Evolutionary conservation across 2,888 invertebrate genomes (phyloP).

Genomic region (Ormyrus rosae): DNA sequence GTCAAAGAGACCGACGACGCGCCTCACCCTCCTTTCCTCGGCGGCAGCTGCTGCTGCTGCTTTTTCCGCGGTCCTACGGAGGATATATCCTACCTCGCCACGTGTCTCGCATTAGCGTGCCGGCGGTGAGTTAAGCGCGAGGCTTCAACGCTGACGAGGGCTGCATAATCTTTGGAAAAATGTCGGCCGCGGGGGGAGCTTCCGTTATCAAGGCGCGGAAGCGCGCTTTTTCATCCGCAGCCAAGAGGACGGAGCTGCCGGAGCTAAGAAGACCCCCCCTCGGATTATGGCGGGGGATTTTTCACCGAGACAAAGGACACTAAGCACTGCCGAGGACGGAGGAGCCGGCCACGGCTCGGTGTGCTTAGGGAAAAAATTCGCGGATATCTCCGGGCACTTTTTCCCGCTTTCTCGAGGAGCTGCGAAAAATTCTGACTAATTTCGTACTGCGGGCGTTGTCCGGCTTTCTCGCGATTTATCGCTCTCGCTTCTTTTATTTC

Average conservation of each 20-base stretch:
- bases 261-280: no score
- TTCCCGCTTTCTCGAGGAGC: not conserved
- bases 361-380: constrained; percentile 24
- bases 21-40: not conserved
- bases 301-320: constrained; percentile 29
- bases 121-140: not conserved
- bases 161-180: constrained; percentile 44
- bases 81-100: not conserved
- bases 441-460: not conserved
- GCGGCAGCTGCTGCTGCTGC: no score
- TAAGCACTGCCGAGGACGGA: constrained; percentile 5
- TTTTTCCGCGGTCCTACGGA: no score
- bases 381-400: constrained; percentile 8
- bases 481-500: no score
- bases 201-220: constrained; percentile 26
- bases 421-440: not conserved
- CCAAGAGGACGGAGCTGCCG: no score
- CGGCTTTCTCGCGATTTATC: no score
- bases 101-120: constrained; percentile 25
- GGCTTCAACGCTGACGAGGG: not conserved
- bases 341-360: not conserved
- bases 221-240: constrained; percentile 37
- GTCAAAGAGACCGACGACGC: no score
- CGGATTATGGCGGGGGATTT: constrained; percentile 41
- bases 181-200: not conserved